These are phyloP conservation scores for Orthosia cruda DNA, from an alignment of 2,888 invertebrate species.

Conservation along the genomic window DNA sequence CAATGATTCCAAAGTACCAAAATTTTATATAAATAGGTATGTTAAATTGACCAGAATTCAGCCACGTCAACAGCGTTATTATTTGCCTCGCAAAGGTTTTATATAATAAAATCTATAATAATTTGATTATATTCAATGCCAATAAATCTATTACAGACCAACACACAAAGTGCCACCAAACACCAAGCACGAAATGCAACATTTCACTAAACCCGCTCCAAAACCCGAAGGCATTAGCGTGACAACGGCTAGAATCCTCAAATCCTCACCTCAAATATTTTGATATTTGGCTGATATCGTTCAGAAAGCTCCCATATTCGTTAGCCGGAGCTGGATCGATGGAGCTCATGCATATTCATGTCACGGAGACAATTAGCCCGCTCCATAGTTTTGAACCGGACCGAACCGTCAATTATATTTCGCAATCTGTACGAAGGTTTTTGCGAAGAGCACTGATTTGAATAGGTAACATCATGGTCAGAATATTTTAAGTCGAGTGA, in stretches of 20 bases:
- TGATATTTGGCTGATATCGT: constrained; percentile 67
- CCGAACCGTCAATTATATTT: constrained; percentile 86
- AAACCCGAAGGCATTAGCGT: constrained; percentile 33
- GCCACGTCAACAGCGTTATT: too few species aligned
- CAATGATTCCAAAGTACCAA: too few species aligned
- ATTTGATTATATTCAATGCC: too few species aligned
- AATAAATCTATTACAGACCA: background rate
- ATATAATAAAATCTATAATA: too few species aligned
- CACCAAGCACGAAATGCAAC: constrained; percentile 7
- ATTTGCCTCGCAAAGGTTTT: too few species aligned
- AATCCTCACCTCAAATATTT: constrained; percentile 65
- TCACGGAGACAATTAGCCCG: constrained; percentile 84
- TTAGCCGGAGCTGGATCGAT: constrained; percentile 75
- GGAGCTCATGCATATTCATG: constrained; percentile 85
- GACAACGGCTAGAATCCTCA: constrained; percentile 42
- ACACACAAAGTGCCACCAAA: background rate
- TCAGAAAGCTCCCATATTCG: constrained; percentile 70
- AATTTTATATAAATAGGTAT: too few species aligned
- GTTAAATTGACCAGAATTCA: too few species aligned
- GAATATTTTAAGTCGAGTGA: constrained; percentile 70
- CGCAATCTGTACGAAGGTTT: constrained; percentile 80
- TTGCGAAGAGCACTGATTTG: constrained; percentile 79
- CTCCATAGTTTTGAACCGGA: constrained; percentile 75
- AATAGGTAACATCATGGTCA: constrained; percentile 73
- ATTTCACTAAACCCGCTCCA: constrained; percentile 11